Evolutionary conservation across 2,113 vertebrate species (phyloP).

Genomic region (Alexandromys fortis): DNA sequence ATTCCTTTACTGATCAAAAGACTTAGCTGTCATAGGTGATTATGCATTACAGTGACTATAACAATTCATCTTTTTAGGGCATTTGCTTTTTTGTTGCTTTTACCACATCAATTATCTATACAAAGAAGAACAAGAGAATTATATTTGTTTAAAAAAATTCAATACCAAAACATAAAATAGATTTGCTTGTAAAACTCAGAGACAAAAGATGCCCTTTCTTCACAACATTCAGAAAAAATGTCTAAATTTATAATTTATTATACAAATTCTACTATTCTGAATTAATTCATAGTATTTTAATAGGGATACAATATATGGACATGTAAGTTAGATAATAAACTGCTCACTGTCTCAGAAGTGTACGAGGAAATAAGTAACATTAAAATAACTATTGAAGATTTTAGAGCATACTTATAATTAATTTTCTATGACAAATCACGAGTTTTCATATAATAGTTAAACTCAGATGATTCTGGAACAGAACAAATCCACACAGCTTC

Average conservation of each 20-base stretch:
- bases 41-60: background rate
- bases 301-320: background rate
- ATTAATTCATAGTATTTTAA: constrained; percentile 33
- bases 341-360: constrained; percentile 16
- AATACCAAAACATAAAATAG: constrained; percentile 9
- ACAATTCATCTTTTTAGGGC: constrained; percentile 13
- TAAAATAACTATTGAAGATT: constrained; percentile 39
- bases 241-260: constrained; percentile 20
- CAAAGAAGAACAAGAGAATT: background rate
- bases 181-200: constrained; percentile 5
- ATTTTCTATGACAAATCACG: constrained; percentile 18
- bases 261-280: constrained; percentile 32
- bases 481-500: constrained; percentile 83
- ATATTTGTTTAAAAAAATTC: background rate
- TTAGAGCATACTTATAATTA: constrained; percentile 57
- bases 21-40: background rate
- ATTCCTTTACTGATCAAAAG: constrained; percentile 43
- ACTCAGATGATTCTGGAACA: constrained; percentile 77
- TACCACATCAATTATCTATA: background rate
- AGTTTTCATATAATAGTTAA: constrained; percentile 37
- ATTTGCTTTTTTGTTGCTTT: background rate
- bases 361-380: background rate
- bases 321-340: constrained; percentile 28
- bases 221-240: constrained; percentile 30
- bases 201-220: background rate